Conservation (phyloP, 2,113 vertebrate species). For the Axis porcinus region DNA sequence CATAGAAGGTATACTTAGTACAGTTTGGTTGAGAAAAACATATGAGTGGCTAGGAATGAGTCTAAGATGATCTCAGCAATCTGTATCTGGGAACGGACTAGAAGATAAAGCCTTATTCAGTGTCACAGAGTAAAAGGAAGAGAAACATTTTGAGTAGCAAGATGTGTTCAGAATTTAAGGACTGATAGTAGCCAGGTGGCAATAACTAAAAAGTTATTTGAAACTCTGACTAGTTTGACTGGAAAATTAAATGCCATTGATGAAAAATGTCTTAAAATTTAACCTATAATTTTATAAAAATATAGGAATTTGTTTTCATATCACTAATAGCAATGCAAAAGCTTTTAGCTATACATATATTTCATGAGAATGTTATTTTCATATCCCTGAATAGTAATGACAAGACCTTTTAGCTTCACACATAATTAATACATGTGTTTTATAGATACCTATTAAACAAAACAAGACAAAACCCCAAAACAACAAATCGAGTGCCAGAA, state of each 20-base stretch:
- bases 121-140: neutral
- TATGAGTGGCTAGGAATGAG: neutral
- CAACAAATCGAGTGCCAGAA: neutral
- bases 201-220: neutral
- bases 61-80: neutral
- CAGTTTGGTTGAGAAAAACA: neutral
- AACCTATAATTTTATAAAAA: neutral
- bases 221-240: neutral
- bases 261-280: neutral
- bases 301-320: neutral
- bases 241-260: neutral
- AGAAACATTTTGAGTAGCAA: neutral
- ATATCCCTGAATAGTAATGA: neutral
- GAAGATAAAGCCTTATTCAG: neutral
- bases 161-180: neutral
- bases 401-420: neutral
- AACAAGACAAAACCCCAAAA: neutral
- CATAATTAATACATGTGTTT: neutral
- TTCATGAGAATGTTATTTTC: neutral
- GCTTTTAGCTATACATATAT: neutral
- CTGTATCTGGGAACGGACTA: neutral
- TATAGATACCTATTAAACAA: neutral
- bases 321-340: neutral
- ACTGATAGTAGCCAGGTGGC: neutral
- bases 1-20: neutral